Conservation (phyloP, 2,113 vertebrate species). For the Peromyscus californicus region DNA sequence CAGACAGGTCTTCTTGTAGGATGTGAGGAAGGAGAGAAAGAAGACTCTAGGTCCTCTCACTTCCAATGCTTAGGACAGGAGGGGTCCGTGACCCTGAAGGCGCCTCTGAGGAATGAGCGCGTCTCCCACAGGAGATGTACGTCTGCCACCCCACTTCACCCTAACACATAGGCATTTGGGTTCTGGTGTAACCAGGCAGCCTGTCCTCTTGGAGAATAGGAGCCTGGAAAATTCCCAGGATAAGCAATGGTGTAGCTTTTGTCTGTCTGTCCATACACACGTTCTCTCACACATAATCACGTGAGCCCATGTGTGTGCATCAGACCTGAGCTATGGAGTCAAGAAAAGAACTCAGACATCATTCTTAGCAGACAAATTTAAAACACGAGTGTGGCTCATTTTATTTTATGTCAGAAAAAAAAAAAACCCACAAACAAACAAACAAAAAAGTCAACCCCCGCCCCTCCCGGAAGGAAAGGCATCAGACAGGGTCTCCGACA, state of each 20-base stretch:
- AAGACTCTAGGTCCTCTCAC: neutral
- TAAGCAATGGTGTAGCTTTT: neutral
- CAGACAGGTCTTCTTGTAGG: neutral
- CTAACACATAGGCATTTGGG: neutral
- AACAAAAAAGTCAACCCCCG: neutral
- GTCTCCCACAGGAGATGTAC: neutral
- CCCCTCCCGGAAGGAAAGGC: slow-evolving; percentile 54
- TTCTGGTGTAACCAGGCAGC: neutral
- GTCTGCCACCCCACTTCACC: too few relatives aligned
- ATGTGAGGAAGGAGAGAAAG: neutral
- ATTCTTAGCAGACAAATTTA: slow-evolving; percentile 34
- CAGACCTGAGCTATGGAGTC: neutral
- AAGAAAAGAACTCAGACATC: slow-evolving; percentile 55
- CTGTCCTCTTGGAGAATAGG: neutral
- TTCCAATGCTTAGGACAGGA: too few relatives aligned
- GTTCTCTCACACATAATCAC: too few relatives aligned
- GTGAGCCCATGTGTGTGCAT: rapidly evolving
- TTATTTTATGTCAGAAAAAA: slow-evolving; percentile 71
- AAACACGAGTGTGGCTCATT: slow-evolving; percentile 79
- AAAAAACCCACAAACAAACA: neutral
- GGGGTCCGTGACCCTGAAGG: too few relatives aligned
- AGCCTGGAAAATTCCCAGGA: neutral
- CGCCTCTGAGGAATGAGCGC: neutral
- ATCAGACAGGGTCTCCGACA: neutral
- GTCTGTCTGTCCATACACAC: neutral